Evolutionary conservation across 2,797 vertebrate genomes (phyloP), one percentile per base, ranked within the genome.

Genomic region (Rhinatrema bivittatum): DNA sequence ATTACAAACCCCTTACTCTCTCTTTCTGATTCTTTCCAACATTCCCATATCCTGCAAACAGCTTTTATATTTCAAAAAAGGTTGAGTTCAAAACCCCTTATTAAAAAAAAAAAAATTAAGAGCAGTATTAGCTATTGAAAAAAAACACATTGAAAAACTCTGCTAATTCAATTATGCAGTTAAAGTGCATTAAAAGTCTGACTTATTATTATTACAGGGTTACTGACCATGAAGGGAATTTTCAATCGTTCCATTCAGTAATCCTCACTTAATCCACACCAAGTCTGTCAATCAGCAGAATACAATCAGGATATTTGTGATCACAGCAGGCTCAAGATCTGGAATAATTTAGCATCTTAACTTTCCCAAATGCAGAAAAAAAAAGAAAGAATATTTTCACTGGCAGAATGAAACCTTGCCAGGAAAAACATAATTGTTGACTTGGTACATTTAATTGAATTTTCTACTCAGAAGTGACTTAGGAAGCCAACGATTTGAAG

Each of bases 271-370:
- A 76, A 79, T 75, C 76, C 71, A 59, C 57, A 42, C 66, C 66
- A 59, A 50, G 40, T 54, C 71, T 75, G 73, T 75, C 73, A 79
- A 70, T 76, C 76, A 79, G 56, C 58, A 39, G 61, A 75, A 68
- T 73, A 76, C 68, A 75, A 74, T 73, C 70, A 65, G 38, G 57
- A 78, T 72, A 76, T 76, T 74, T 74, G 74, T 70, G 69, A 71
- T 70, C 65, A 32, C 62, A 70, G 70, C 61, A 67, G 63, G 62
- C 60, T 44, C 61, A 62, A 73, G 70, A 75, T 76, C 72, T 75
- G 67, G 70, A 75, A 75, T 57, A 75, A 72, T 76, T 78, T 73
- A 70, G 65, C 71, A 73, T 62, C 64, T 73, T 68, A 60, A 54
- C 68, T 72, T 54, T 61, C 64, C 35, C 50, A 60, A 66, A 72